phyloP scores from a whole-genome alignment of 2,113 vertebrate genomes.

The Saccopteryx leptura region DNA sequence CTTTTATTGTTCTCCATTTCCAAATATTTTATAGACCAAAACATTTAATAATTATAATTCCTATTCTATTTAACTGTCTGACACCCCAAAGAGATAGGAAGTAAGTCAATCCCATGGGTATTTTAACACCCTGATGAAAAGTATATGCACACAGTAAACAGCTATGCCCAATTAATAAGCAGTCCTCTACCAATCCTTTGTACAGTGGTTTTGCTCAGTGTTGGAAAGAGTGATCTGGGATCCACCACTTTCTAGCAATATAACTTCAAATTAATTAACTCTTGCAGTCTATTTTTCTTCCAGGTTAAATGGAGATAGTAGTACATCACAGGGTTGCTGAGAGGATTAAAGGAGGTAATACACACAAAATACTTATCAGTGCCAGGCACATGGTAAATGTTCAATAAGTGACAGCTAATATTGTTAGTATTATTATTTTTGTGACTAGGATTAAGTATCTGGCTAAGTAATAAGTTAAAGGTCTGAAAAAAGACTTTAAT shows the following conservation, averaged over 20 bases:
- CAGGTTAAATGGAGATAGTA: slow-evolving; percentile 8
- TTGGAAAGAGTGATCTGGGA: background rate
- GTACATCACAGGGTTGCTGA: slow-evolving; percentile 8
- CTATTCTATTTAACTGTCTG: background rate
- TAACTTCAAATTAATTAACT: slow-evolving; percentile 14
- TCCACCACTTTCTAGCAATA: background rate
- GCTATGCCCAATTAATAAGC: background rate
- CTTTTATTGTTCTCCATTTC: background rate
- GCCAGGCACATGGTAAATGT: background rate
- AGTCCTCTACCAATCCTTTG: background rate
- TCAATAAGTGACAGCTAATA: background rate
- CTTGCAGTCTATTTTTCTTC: background rate
- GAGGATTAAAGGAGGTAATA: slow-evolving; percentile 40
- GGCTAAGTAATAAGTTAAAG: slow-evolving; percentile 16
- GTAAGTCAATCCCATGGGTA: background rate
- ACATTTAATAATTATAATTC: slow-evolving; percentile 34
- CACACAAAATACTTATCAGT: slow-evolving; percentile 33
- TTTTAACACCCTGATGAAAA: slow-evolving; percentile 25
- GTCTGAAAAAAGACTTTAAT: slow-evolving; percentile 56
- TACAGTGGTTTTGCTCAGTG: background rate
- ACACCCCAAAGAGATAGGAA: slow-evolving; percentile 16
- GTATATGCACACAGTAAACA: background rate
- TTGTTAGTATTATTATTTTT: background rate
- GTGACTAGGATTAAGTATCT: background rate
- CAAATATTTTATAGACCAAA: slow-evolving; percentile 33